These are phyloP conservation scores for Pocillopora meandrina DNA, from an alignment of 92 coral and sea anemone genomes.

Conservation along the genomic window DNA sequence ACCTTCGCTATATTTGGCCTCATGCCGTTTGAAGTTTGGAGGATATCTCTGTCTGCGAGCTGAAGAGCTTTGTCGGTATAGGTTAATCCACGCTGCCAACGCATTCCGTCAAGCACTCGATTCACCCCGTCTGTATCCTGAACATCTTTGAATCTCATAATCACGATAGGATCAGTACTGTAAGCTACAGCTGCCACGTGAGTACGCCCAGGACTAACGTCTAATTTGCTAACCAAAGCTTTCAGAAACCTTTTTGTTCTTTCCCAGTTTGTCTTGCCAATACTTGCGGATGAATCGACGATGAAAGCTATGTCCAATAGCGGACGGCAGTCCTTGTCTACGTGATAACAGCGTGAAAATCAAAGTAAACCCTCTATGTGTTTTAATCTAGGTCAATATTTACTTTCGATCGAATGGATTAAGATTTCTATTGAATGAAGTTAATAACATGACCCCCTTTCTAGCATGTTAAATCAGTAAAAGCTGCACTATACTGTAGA, in stretches of 20 bases:
- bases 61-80: conserved; percentile 66
- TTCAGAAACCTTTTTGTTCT: conserved; percentile 53
- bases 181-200: conserved; percentile 65
- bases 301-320: conserved; percentile 68
- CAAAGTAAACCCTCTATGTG: no score
- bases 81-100: conserved; percentile 64
- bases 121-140: conserved; percentile 40
- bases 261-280: conserved; percentile 64
- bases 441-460: no score
- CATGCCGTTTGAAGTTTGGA: conserved; percentile 48
- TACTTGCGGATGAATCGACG: conserved; percentile 70
- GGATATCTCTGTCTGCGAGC: conserved; percentile 47
- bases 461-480: no score
- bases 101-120: conserved; percentile 36
- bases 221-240: conserved; percentile 47
- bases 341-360: background rate
- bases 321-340: conserved; percentile 39
- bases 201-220: conserved; percentile 53
- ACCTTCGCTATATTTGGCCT: conserved; percentile 41
- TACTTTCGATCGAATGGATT: no score
- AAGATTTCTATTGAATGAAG: no score
- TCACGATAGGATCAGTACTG: conserved; percentile 59
- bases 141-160: conserved; percentile 47
- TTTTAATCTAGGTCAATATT: no score
- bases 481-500: no score